Base-by-base conservation (phyloP, 2,888 invertebrate genomes). In the Ctena decussata region DNA sequence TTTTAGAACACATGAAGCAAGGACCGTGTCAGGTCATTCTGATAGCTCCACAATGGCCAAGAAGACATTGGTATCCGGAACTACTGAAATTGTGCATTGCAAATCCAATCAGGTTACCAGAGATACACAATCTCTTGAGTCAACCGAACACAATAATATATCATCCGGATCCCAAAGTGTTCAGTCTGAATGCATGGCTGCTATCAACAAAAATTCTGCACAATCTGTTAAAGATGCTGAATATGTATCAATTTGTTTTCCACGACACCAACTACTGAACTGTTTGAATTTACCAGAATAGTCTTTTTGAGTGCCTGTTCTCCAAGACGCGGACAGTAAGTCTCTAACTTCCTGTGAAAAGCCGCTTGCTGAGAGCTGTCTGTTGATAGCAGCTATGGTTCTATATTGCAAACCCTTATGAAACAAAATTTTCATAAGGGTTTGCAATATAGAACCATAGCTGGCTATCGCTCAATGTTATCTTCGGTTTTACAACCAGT, bases 131-230 rank as follows among this genome's bases (percentile, higher is more conserved):
- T 30, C 12, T 57, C 27, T 30, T 57, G 27, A 57, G 57, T 24
- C 57, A 57, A 15, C 57, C 27, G 27, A 30, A 30, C 3, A 21
- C 57, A 6, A 30, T 57, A 46, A 65, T 80, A 24, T 74, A 57
- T 32, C 80, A 80, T 35, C 74, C 74, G 15, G 30, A 74, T 35
- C 74, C 80, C 8, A 30, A 74, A 18, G 60, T 57, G 18, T 74
- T 80, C 73, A 73, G 44, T 37, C 80, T 80, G n/a, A 80, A 60
- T 80, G 80, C 74, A 74, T 80, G 80, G 80, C 60, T 73, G 27
- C 75, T 75, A 53, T 81, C 76, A 35, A 75, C 70, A 49, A 37
- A 81, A 49, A 27, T 49, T 76, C 37, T 0, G 1, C 49, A 37
- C 81, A 81, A 57, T 44, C 44, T 70, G 81, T 21, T 77, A 77